A percentile compares a stretch with the other conserved stretches of the same genome.
Conservation (phyloP, 2,888 invertebrate species). For the Cerastoderma edule region DNA sequence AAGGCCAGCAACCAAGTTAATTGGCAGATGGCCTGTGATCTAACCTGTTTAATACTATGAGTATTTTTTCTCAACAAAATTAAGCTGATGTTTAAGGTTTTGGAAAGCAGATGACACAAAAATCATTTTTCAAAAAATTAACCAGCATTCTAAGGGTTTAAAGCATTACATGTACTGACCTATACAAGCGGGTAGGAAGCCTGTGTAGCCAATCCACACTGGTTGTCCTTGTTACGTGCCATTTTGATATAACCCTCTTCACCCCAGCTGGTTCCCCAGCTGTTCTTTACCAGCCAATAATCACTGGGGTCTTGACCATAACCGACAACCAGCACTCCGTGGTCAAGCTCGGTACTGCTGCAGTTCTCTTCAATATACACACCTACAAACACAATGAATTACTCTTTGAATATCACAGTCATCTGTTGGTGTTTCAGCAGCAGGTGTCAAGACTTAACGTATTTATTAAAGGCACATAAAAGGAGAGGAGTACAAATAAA, state of each 20-base stretch:
- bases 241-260: slow-evolving; percentile 5
- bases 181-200: slow-evolving; percentile 10
- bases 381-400: background rate
- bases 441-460: background rate
- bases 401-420: too few species aligned
- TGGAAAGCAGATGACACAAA: background rate
- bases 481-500: background rate
- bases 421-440: too few species aligned
- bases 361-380: slow-evolving; percentile 10
- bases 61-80: background rate
- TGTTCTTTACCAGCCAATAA: slow-evolving; percentile 19
- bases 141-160: background rate
- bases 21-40: background rate
- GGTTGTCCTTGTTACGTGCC: slow-evolving; percentile 17
- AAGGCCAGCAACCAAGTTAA: too few species aligned
- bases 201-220: slow-evolving; percentile 13
- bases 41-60: background rate
- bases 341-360: slow-evolving; percentile 10
- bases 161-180: background rate
- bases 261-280: slow-evolving; percentile 14
- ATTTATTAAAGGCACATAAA: background rate
- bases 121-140: background rate
- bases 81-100: background rate
- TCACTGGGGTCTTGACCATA: slow-evolving; percentile 5
- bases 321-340: slow-evolving; percentile 15